phyloP scores from a whole-genome alignment of 2,113 vertebrate species.

The Megalops atlanticus region DNA sequence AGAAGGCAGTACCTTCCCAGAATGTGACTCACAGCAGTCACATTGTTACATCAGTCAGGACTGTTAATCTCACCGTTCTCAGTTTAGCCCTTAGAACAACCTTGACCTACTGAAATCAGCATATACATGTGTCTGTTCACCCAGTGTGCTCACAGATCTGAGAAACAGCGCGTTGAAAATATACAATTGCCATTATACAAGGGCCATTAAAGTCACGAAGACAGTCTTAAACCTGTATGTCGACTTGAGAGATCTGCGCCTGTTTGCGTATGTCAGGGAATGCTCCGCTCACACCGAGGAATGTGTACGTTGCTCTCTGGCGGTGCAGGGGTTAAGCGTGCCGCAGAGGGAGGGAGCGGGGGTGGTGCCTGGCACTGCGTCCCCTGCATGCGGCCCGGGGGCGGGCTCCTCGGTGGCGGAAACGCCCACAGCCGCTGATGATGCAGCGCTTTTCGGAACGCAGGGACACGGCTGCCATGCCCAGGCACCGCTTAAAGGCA shows the following conservation, averaged over 20 bases:
- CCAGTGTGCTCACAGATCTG: background rate
- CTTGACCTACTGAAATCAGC: no score
- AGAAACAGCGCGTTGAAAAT: background rate
- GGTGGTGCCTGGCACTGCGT: background rate
- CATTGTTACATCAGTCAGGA: background rate
- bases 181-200: background rate
- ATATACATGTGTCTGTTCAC: background rate
- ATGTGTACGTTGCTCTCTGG: background rate
- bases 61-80: background rate
- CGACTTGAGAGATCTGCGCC: background rate
- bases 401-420: background rate
- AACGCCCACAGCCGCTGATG: slow-evolving; percentile 4
- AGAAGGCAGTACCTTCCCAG: background rate
- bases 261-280: background rate
- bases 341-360: background rate
- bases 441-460: slow-evolving; percentile 18
- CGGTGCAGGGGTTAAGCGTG: background rate
- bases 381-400: no score
- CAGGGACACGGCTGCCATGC: background rate
- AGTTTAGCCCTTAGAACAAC: background rate
- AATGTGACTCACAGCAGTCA: background rate
- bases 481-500: slow-evolving; percentile 21
- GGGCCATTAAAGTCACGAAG: background rate
- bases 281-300: background rate
- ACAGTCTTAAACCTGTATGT: background rate